Evolutionary conservation across 2,797 vertebrate species (phyloP).

Genomic region (Mormyrops boulengeri): DNA sequence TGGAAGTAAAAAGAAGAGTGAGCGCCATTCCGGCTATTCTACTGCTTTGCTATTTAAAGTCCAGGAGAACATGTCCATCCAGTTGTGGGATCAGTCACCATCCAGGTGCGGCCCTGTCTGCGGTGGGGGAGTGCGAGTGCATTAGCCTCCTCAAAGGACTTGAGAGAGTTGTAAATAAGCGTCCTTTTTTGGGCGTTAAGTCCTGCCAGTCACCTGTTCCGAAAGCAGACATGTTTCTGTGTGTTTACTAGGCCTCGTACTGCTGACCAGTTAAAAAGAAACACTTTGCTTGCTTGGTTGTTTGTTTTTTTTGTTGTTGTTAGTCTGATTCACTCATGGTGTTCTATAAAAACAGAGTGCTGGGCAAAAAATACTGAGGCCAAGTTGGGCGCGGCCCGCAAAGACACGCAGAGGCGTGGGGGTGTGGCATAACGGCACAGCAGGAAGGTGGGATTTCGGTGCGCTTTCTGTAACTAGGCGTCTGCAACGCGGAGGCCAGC

Average conservation of each 20-base stretch:
- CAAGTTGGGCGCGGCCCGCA: constrained; percentile 31
- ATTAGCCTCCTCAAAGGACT: background rate
- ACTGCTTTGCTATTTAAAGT: constrained; percentile 38
- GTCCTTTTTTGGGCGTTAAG: background rate
- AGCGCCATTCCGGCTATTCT: constrained; percentile 53
- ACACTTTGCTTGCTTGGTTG: background rate
- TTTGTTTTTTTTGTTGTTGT: background rate
- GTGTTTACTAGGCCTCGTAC: background rate
- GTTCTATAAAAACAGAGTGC: constrained; percentile 24
- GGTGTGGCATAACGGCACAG: background rate
- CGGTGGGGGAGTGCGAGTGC: background rate
- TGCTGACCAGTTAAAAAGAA: background rate
- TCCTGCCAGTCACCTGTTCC: background rate
- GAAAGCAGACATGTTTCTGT: background rate
- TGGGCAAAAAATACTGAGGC: constrained; percentile 42
- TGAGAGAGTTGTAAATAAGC: background rate
- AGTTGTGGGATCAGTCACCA: background rate
- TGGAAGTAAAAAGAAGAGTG: constrained; percentile 54
- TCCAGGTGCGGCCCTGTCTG: background rate
- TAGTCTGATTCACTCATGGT: background rate
- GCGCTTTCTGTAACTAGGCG: background rate
- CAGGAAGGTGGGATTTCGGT: background rate
- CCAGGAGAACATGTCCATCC: background rate
- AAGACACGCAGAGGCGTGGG: background rate
- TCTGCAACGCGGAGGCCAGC: background rate